phyloP scores from a whole-genome alignment of 2,797 vertebrate genomes.

The Falco peregrinus region DNA sequence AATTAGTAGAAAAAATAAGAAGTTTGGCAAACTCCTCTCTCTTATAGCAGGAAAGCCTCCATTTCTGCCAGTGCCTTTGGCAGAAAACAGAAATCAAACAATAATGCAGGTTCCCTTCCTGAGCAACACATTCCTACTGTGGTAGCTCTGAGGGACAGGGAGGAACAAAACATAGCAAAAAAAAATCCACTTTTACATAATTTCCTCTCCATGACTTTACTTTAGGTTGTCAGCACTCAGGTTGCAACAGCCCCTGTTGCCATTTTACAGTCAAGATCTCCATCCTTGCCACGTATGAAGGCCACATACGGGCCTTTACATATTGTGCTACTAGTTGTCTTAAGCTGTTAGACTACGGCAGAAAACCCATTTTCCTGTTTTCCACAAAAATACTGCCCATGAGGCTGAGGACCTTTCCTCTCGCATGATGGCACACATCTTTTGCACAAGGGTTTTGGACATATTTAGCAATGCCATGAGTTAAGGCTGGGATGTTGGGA shows the following conservation, averaged over 20 bases:
- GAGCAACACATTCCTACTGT: neutral
- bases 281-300: neutral
- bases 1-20: neutral
- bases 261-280: neutral
- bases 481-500: neutral
- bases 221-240: neutral
- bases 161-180: neutral
- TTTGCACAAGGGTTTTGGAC: neutral
- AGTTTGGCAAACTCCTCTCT: neutral
- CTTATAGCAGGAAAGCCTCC: neutral
- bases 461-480: neutral
- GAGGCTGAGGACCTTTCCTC: neutral
- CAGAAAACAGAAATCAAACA: neutral
- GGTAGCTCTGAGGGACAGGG: neutral
- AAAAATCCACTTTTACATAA: neutral
- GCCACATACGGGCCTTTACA: fast-evolving
- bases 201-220: neutral
- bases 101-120: neutral
- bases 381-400: neutral
- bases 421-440: neutral
- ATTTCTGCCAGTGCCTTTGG: neutral
- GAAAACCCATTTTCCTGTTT: neutral
- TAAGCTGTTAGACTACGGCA: neutral
- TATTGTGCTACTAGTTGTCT: neutral
- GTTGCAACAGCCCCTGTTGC: neutral